Conservation (phyloP, 2,113 vertebrate genomes). For the Podocnemis expansa region DNA sequence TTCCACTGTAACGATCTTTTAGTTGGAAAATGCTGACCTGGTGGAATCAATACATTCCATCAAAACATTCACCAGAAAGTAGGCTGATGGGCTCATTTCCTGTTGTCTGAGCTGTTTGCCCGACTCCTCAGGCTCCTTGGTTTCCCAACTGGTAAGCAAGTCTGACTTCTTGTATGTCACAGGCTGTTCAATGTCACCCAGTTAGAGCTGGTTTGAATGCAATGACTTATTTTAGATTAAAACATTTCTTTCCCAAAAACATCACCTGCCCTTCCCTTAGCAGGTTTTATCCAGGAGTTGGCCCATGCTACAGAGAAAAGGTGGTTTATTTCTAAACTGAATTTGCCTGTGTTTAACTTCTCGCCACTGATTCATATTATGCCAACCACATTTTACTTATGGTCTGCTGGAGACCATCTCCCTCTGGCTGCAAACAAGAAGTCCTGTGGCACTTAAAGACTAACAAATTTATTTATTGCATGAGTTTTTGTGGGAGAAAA, state of each 20-base stretch:
- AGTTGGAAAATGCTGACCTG: not conserved
- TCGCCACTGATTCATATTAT: not conserved
- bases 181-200: not conserved
- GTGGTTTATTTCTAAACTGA: not conserved
- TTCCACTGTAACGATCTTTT: not conserved
- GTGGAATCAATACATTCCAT: not conserved
- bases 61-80: not conserved
- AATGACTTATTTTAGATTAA: not conserved
- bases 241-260: not conserved
- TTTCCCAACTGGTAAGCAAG: not conserved
- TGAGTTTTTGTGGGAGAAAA: too few species aligned
- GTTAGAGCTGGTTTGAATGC: not conserved
- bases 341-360: not conserved
- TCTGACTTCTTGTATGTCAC: not conserved
- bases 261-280: not conserved
- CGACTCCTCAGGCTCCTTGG: not conserved
- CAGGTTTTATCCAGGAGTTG: not conserved
- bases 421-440: too few species aligned
- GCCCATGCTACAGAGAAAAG: not conserved
- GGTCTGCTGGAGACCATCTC: not conserved
- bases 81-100: not conserved
- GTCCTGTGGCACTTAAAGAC: too few species aligned
- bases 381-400: not conserved
- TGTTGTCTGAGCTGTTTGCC: not conserved
- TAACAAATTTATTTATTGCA: too few species aligned